phyloP scores from a whole-genome alignment of 2,113 vertebrate species.

The Uria lomvia region DNA sequence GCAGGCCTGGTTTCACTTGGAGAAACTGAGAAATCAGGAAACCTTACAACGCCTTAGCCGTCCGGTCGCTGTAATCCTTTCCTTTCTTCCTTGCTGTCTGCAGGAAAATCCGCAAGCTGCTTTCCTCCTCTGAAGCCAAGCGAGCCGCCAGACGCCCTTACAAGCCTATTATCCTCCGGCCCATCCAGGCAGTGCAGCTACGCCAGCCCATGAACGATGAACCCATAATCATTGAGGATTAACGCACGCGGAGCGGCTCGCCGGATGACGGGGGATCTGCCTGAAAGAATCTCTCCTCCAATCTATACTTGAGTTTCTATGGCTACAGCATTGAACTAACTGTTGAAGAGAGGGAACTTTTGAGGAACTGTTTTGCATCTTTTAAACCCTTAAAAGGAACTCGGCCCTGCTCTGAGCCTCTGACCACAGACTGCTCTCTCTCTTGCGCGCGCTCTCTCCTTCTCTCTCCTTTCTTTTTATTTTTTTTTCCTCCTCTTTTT shows the following conservation, averaged over 20 bases:
- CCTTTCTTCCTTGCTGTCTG: neutral
- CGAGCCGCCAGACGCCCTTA: constrained; percentile 77
- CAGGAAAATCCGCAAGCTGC: constrained; percentile 82
- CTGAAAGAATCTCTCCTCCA: constrained; percentile 50
- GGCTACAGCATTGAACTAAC: constrained; percentile 45
- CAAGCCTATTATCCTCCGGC: constrained; percentile 76
- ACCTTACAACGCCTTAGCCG: neutral
- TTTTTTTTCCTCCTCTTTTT: constrained; percentile 50
- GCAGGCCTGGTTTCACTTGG: neutral
- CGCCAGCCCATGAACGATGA: constrained; percentile 79
- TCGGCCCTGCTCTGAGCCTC: constrained; percentile 66
- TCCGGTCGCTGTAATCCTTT: neutral
- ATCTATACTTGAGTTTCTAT: constrained; percentile 50
- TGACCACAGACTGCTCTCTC: constrained; percentile 78
- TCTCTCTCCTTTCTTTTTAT: constrained; percentile 25
- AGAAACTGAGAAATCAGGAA: neutral
- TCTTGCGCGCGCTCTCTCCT: constrained; percentile 53
- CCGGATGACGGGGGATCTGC: constrained; percentile 12
- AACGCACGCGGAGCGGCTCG: constrained; percentile 59
- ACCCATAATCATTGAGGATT: constrained; percentile 81
- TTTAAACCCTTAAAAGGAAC: constrained; percentile 76
- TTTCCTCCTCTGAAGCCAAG: constrained; percentile 82
- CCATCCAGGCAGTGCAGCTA: constrained; percentile 72
- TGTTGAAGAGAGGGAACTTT: constrained; percentile 55
- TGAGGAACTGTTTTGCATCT: constrained; percentile 73